Base-by-base conservation (phyloP, 2,888 invertebrate species). In the Acanthosoma haemorrhoidale region DNA sequence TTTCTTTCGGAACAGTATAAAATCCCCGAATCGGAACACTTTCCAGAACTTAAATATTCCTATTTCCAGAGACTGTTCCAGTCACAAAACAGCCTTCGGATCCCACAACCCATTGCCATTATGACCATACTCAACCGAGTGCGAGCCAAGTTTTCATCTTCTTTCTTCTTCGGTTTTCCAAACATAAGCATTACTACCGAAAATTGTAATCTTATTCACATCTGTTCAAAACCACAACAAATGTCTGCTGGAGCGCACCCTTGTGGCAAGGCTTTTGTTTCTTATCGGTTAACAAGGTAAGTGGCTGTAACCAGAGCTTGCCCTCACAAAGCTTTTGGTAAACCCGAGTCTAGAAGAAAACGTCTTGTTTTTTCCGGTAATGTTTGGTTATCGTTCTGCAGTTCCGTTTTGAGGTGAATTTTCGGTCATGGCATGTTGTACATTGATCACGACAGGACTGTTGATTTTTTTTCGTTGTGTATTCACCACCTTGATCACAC, bases 341-440 rank as follows among this genome's bases (percentile, higher is more conserved):
- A n/a, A n/a, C n/a, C n/a, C n/a, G n/a, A n/a, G n/a, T n/a, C n/a
- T n/a, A n/a, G n/a, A n/a, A n/a, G n/a, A 72, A 77, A 64, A 31
- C 73, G 70, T 64, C 76, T 69, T 15, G 75, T 70, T 64, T 74
- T 76, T 36, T 76, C 75, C 59, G 75, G 34, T 43, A 76, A 21
- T 18, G 75, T 76, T 70, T 73, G 29, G 57, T 73, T 74, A 21
- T 4, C 72, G 31, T 69, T 75, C 75, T 8, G 72, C 73, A 16
- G 36, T 67, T 6, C 74, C 74, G 69, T 73, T 75, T 16, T 71
- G 39, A 25, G 72, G 64, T 11, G 73, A 72, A 41, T 63, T 60
- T 51, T 70, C 61, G 6, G 73, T 67, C 13, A 72, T 31, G 34
- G 66, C 69, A 38, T 70, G 72, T 31, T 72, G 71, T 25, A 73